Evolutionary conservation across 2,113 vertebrate genomes (phyloP), one percentile per base, ranked within the genome.

Genomic region (Atherinomorus stipes): DNA sequence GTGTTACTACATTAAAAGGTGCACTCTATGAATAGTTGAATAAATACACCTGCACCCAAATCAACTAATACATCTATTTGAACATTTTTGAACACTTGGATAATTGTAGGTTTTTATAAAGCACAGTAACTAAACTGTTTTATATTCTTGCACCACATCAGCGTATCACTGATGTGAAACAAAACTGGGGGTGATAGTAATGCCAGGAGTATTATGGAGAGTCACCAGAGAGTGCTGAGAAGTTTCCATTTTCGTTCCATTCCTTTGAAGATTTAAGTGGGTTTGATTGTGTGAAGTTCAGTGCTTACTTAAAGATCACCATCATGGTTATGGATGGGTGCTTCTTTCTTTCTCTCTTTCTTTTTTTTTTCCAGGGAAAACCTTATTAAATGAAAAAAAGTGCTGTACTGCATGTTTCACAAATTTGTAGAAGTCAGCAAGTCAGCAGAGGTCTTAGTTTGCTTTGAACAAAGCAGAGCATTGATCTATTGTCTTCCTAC

Each of bases 361-460:
- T n/a, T n/a, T n/a, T n/a, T 22, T 22, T 51, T 42, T 65, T 22
- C 23, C 23, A 51, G 62, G 16, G 19, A 51, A 50, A 50, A 51
- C 12, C 28, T 22, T 51, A 54, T 54, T 67, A 44, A 28, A 54
- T 16, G 21, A 28, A 67, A 8, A 54, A 67, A 44, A 44, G 23
- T 53, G 51, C 49, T 45, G 51, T 23, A 22, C 7, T 56, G 64
- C 51, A 67, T 45, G 51, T 56, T 67, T 67, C 16, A 26, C 6
- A 45, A 44, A 56, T 44, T 23, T 44, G 22, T 19, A 56, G 22
- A 19, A 16, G 64, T 67, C 51, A 67, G 64, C 51, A 51, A 38
- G 47, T 42, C 22, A 53, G 50, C n/a, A 51, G 52, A 66, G 50
- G 64, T 11, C 16, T 54, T 18, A n/a, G 22, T 56, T 53, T 15